These are phyloP conservation scores for Turnix velox DNA, from an alignment of 2,113 vertebrate species.

Conservation along the genomic window DNA sequence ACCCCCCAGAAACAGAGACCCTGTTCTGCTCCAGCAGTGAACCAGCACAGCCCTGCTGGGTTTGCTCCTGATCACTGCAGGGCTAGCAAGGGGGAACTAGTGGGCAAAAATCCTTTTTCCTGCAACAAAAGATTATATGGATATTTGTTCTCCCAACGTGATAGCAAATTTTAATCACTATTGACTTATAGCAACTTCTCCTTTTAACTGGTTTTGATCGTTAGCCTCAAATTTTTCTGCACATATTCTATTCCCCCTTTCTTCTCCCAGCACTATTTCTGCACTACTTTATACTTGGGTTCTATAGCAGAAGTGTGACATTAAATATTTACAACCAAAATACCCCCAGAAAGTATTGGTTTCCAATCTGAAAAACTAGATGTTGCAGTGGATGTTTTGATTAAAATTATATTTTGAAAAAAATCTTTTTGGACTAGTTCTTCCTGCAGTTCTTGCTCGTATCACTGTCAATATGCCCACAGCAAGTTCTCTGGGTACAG, in stretches of 20 bases:
- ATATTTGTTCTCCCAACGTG: neutral
- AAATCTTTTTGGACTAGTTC: neutral
- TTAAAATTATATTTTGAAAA: neutral
- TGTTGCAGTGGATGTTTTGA: neutral
- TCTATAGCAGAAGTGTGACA: neutral
- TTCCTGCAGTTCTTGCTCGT: neutral
- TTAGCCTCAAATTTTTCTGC: neutral
- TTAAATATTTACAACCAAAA: neutral
- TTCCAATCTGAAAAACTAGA: neutral
- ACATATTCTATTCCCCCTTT: neutral
- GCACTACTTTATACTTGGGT: neutral
- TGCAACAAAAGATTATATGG: neutral
- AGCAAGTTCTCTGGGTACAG: fast-evolving
- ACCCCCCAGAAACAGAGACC: neutral
- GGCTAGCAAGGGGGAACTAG: fast-evolving
- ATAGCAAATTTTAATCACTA: neutral
- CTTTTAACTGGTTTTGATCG: neutral
- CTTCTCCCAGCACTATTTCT: neutral
- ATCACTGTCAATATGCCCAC: neutral
- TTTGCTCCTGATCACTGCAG: neutral
- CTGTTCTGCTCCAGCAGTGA: neutral
- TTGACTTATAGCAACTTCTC: neutral
- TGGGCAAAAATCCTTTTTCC: neutral
- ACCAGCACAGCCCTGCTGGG: neutral
- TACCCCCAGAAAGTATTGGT: neutral